Evolutionary conservation across 2,888 invertebrate genomes (phyloP).

Genomic region (Amaurobius ferox): DNA sequence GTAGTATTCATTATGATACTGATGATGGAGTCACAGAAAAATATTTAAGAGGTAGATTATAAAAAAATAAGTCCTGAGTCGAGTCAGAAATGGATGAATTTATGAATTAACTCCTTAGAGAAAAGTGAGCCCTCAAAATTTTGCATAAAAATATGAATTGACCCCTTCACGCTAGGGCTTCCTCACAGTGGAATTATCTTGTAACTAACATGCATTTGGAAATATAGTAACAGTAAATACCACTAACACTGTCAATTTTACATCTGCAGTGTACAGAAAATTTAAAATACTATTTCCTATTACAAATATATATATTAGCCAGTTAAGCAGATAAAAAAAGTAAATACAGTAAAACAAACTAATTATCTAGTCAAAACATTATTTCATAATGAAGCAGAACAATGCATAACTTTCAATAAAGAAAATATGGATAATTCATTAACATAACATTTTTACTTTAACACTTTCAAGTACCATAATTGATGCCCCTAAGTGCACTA

Average conservation of each 20-base stretch:
- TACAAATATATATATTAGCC: conserved; percentile 69
- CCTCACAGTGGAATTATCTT: conserved; percentile 70
- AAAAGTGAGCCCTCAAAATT: conserved; percentile 38
- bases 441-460: conserved; percentile 18
- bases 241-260: conserved; percentile 72
- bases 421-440: conserved; percentile 22
- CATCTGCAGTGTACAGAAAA: conserved; percentile 68
- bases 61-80: conserved; percentile 28
- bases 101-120: conserved; percentile 8
- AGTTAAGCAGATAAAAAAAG: conserved; percentile 61
- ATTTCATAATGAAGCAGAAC: conserved; percentile 56
- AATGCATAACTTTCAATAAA: conserved; percentile 59
- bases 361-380: conserved; percentile 64
- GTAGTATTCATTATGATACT: neutral
- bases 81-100: conserved; percentile 12
- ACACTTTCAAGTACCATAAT: conserved; percentile 25
- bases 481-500: conserved; percentile 24
- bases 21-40: conserved; percentile 9
- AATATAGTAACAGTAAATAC: conserved; percentile 70
- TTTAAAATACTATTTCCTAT: conserved; percentile 70
- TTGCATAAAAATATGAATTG: conserved; percentile 28
- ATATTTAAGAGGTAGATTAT: conserved; percentile 32
- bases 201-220: conserved; percentile 68
- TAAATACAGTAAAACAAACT: conserved; percentile 65
- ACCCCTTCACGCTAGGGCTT: conserved; percentile 69